Evolutionary conservation across 2,113 vertebrate species (phyloP).

Genomic region (Aythya baeri): DNA sequence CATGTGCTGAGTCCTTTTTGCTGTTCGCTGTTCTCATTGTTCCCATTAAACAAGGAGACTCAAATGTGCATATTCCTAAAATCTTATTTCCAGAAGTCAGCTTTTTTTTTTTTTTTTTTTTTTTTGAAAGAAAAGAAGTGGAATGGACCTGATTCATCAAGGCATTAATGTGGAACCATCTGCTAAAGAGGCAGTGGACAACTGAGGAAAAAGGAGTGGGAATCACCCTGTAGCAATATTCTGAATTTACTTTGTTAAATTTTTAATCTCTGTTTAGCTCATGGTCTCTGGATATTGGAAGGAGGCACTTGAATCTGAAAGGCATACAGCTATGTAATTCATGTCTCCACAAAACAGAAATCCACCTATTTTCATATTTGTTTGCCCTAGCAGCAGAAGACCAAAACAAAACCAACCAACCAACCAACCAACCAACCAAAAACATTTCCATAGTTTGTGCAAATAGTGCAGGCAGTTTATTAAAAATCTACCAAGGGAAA

Average conservation of each 20-base stretch:
- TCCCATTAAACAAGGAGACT: neutral
- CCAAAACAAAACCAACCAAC: neutral
- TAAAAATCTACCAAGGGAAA: slow-evolving; percentile 58
- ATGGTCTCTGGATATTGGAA: neutral
- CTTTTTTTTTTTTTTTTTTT: neutral
- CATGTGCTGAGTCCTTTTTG: neutral
- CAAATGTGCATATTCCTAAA: neutral
- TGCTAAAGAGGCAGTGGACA: neutral
- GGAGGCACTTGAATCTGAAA: neutral
- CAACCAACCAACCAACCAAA: no score
- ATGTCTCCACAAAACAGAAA: neutral
- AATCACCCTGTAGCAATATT: neutral
- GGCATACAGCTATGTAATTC: neutral
- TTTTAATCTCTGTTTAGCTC: slow-evolving; percentile 21
- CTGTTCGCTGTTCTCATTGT: neutral
- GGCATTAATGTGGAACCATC: neutral
- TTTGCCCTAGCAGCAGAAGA: neutral
- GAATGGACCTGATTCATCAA: neutral
- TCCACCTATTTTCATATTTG: neutral
- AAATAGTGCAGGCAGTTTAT: slow-evolving; percentile 29
- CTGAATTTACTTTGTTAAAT: neutral
- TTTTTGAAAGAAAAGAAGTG: neutral
- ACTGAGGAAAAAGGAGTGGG: neutral
- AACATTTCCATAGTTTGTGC: neutral
- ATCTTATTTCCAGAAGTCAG: neutral